Conservation (phyloP, 2,797 vertebrate genomes). For the Tragopan temminckii region DNA sequence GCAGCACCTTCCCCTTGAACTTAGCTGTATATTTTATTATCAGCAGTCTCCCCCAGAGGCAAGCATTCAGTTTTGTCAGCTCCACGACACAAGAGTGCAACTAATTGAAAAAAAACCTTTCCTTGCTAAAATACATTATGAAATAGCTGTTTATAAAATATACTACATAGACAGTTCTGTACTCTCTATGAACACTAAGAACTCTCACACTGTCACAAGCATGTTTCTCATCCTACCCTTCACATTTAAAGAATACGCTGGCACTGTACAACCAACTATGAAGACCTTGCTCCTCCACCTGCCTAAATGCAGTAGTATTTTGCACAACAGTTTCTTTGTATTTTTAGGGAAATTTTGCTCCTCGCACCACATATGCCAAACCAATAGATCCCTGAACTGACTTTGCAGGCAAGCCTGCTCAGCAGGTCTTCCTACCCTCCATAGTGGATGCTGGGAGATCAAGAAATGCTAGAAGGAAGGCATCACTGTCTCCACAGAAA, state of each 20-base stretch:
- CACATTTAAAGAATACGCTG: slow-evolving; percentile 8
- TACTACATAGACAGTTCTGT: not conserved
- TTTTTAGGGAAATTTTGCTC: not conserved
- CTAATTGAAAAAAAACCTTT: not conserved
- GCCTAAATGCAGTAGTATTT: not conserved
- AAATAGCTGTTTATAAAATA: not conserved
- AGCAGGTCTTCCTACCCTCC: not conserved
- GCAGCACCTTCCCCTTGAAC: slow-evolving; percentile 9
- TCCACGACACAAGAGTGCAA: not conserved
- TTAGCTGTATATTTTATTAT: not conserved
- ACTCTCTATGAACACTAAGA: not conserved
- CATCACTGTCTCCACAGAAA: not conserved
- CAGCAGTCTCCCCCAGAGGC: not conserved
- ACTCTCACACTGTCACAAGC: not conserved
- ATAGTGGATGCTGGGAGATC: not conserved
- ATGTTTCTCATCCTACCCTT: not conserved
- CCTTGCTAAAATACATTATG: not conserved
- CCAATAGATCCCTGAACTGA: not conserved
- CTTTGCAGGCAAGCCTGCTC: not conserved
- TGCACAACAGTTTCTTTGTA: not conserved
- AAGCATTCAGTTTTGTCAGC: not conserved
- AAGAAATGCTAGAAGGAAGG: not conserved
- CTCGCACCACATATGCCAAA: not conserved
- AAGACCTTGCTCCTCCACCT: not conserved
- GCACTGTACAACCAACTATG: not conserved